These are phyloP conservation scores for Branchellion lobata DNA, from an alignment of 2,888 invertebrate species.

Conservation along the genomic window DNA sequence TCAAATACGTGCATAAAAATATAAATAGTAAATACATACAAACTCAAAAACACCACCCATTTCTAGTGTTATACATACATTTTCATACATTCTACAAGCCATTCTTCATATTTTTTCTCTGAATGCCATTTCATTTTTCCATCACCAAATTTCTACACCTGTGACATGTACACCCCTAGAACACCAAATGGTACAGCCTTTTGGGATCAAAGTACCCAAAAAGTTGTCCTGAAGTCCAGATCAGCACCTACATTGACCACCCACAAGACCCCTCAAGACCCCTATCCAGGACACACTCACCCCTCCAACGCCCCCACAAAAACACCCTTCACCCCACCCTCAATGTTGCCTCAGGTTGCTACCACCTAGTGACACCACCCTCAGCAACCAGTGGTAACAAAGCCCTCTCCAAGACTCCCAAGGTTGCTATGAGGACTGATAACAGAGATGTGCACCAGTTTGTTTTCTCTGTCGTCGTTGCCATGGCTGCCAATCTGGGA, in stretches of 20 bases:
- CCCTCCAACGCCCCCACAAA: background rate
- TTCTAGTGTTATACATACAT: too few species aligned
- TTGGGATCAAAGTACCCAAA: constrained; percentile 62
- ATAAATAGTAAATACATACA: too few species aligned
- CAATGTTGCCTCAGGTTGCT: constrained; percentile 61
- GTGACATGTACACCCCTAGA: too few species aligned
- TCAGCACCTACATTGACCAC: constrained; percentile 62
- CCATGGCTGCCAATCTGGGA: constrained; percentile 61
- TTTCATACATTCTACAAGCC: background rate
- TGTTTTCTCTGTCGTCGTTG: constrained; percentile 62
- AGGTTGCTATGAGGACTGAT: background rate
- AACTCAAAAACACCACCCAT: too few species aligned
- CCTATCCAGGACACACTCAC: too few species aligned
- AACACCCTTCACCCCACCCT: constrained; percentile 52
- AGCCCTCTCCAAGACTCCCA: background rate
- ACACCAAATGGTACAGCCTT: constrained; percentile 61
- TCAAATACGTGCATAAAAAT: too few species aligned
- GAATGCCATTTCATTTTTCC: too few species aligned
- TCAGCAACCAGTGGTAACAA: constrained; percentile 49
- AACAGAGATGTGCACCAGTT: constrained; percentile 57
- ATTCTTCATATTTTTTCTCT: background rate
- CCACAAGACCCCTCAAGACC: constrained; percentile 56
- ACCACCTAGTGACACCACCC: constrained; percentile 61
- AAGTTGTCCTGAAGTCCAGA: constrained; percentile 60
- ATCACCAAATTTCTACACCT: too few species aligned